phyloP scores from a whole-genome alignment of 1,140 invertebrate genomes.

The Saxidomus purpurata region DNA sequence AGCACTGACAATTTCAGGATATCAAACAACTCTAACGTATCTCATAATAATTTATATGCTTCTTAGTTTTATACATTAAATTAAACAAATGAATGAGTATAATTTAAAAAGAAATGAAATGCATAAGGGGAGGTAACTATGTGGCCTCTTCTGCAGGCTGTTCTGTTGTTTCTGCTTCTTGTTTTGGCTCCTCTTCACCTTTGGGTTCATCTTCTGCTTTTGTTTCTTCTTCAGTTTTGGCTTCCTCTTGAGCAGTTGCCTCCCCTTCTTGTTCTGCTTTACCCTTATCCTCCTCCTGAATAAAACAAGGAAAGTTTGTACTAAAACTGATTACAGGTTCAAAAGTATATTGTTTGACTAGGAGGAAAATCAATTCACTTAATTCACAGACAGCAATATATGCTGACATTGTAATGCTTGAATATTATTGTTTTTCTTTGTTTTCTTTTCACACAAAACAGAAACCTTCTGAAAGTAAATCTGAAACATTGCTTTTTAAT shows the following conservation, averaged over 20 bases:
- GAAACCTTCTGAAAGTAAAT: too few relatives aligned
- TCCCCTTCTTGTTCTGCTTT: slow-evolving; percentile 8
- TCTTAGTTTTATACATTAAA: background rate
- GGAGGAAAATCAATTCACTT: too few relatives aligned
- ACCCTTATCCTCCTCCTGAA: background rate
- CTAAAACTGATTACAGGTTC: background rate
- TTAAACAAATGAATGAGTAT: background rate
- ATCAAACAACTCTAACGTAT: background rate
- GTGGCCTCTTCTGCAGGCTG: slow-evolving; percentile 49
- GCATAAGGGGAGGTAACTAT: slow-evolving; percentile 29
- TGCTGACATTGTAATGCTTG: too few relatives aligned
- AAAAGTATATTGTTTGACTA: too few relatives aligned
- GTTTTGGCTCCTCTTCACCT: slow-evolving; percentile 50
- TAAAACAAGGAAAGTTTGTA: background rate
- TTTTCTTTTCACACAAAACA: too few relatives aligned
- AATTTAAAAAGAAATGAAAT: background rate
- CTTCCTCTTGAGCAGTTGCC: slow-evolving; percentile 9
- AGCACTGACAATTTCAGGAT: background rate
- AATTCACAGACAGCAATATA: too few relatives aligned
- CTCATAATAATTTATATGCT: background rate
- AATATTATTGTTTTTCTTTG: too few relatives aligned
- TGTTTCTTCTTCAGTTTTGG: slow-evolving; percentile 45
- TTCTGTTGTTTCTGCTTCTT: slow-evolving; percentile 56
- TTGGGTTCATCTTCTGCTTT: slow-evolving; percentile 24
- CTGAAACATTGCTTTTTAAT: too few relatives aligned